phyloP scores from a whole-genome alignment of 2,113 vertebrate species.

The Gambusia affinis region DNA sequence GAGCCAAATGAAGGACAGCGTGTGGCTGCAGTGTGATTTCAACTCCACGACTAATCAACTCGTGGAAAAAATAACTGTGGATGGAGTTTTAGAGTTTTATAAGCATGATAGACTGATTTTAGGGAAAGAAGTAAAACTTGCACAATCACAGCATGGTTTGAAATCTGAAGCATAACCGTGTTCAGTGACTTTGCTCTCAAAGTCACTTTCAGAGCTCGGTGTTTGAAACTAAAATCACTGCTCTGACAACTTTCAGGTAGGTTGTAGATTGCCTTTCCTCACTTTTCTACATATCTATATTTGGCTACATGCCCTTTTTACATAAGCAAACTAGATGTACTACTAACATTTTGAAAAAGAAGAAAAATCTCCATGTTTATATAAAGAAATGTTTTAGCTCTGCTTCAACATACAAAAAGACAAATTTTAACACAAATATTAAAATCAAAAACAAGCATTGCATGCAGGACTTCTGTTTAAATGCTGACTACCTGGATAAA shows the following conservation, averaged over 20 bases:
- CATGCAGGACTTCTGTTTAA: not conserved
- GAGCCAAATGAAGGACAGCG: too few relatives aligned
- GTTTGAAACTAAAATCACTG: not conserved
- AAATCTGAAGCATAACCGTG: too few relatives aligned
- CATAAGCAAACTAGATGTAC: not conserved
- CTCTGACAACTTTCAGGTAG: not conserved
- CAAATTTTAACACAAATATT: not conserved
- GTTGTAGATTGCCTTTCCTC: not conserved
- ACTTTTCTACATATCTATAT: too few relatives aligned
- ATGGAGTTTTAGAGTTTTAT: too few relatives aligned
- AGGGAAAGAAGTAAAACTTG: too few relatives aligned
- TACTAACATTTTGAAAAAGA: not conserved
- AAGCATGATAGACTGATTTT: too few relatives aligned
- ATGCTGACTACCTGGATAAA: constrained; percentile 18
- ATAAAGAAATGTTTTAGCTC: not conserved
- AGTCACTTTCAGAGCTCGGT: not conserved
- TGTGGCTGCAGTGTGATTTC: too few relatives aligned
- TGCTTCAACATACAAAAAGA: not conserved
- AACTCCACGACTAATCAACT: too few relatives aligned
- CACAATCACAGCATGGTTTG: too few relatives aligned
- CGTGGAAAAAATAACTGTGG: too few relatives aligned
- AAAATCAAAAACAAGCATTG: not conserved
- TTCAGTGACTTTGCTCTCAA: too few relatives aligned
- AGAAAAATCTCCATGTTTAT: not conserved
- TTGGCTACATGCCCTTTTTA: not conserved